These are phyloP conservation scores for Oreochromis aureus DNA, from an alignment of 2,113 vertebrate genomes.

Conservation along the genomic window DNA sequence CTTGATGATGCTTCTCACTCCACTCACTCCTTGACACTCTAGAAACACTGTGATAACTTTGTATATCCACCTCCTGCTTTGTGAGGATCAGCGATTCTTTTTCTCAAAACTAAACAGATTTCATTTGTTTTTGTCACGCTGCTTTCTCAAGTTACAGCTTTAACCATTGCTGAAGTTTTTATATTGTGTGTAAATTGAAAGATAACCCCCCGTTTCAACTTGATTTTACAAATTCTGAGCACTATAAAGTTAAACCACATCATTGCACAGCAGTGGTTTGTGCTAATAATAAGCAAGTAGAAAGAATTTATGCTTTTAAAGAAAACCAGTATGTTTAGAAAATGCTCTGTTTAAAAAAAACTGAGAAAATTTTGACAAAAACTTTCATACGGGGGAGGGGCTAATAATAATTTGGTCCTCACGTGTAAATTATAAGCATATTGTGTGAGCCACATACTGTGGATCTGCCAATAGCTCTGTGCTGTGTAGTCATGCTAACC, in stretches of 20 bases:
- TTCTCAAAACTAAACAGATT: too few relatives aligned
- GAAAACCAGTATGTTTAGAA: neutral
- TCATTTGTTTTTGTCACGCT: too few relatives aligned
- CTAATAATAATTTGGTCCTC: neutral
- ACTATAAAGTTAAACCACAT: neutral
- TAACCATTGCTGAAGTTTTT: too few relatives aligned
- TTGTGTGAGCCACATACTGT: neutral
- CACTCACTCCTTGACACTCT: neutral
- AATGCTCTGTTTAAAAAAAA: neutral
- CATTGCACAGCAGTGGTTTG: neutral
- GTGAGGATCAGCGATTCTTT: too few relatives aligned
- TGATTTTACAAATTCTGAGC: too few relatives aligned
- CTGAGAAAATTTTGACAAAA: neutral
- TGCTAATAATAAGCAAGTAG: neutral
- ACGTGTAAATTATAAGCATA: neutral
- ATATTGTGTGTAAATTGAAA: too few relatives aligned
- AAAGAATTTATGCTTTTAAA: neutral
- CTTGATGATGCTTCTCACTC: neutral
- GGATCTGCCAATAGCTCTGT: neutral
- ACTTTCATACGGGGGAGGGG: fast-evolving
- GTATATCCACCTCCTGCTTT: neutral
- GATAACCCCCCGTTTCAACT: too few relatives aligned
- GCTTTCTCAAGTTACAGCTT: too few relatives aligned
- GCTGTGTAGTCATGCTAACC: conserved; percentile 65
- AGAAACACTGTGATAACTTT: neutral